Conservation (phyloP, 2,888 invertebrate species). For the Tineola bisselliella region DNA sequence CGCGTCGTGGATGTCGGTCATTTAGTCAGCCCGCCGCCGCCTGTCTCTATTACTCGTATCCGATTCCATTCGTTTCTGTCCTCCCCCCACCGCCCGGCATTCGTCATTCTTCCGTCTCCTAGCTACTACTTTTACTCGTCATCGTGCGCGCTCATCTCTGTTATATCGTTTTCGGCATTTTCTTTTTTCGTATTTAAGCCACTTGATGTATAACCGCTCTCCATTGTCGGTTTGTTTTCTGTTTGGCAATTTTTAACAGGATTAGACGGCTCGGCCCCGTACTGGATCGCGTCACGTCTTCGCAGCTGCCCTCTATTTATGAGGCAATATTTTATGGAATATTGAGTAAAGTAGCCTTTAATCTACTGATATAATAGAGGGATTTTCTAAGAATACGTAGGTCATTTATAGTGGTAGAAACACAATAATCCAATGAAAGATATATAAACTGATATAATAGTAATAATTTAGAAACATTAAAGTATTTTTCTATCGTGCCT, state of each 20-base stretch:
- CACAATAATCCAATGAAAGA: neutral
- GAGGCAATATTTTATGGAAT: conserved; percentile 65
- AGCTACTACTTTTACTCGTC: conserved; percentile 10
- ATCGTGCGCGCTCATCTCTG: conserved; percentile 8
- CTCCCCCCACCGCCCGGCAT: conserved; percentile 42
- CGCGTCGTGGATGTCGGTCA: conserved; percentile 55
- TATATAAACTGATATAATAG: neutral
- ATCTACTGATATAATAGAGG: conserved; percentile 63
- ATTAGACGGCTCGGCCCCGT: conserved; percentile 40
- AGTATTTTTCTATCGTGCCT: conserved; percentile 12
- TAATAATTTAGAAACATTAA: neutral
- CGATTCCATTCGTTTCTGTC: conserved; percentile 65
- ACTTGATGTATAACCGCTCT: conserved; percentile 50
- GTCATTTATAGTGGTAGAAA: neutral
- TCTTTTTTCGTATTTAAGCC: conserved; percentile 43
- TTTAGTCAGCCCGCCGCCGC: conserved; percentile 52
- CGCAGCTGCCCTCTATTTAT: conserved; percentile 57
- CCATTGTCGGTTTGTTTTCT: conserved; percentile 59
- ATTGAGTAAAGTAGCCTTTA: conserved; percentile 66
- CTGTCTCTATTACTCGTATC: conserved; percentile 53
- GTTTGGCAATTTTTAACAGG: conserved; percentile 66
- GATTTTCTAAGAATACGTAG: conserved; percentile 26
- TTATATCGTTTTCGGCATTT: conserved; percentile 26
- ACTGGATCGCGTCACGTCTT: conserved; percentile 52
- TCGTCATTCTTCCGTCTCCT: conserved; percentile 46